Base-by-base conservation (phyloP, 2,888 invertebrate genomes). In the Drosophila neutralis region DNA sequence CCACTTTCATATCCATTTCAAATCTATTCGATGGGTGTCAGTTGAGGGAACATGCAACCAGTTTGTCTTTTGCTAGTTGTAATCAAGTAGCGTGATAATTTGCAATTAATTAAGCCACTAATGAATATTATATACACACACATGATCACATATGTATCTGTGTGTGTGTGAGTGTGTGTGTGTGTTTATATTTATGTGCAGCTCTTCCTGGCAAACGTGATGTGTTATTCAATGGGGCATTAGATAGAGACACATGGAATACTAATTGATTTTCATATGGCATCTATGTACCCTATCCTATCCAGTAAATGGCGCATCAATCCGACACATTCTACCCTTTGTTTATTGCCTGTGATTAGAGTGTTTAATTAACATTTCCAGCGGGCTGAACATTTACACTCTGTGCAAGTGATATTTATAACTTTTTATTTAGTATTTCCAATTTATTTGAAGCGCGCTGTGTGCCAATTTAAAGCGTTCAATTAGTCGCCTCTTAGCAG, bases 401-500 rank as follows among this genome's bases (percentile, higher is more conserved):
- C 35, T 38, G 35, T 18, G 27, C 33, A 11, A 18, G 51, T 27
- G 35, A 51, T 69, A 69, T 70, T 66, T 59, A 62, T 77, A 56
- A 35, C 29, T 57, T 65, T 60, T 64, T 58, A n/a, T 38, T 63
- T 29, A 65, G 40, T 40, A 53, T 60, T 58, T 48, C 48, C 42
- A 51, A 13, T 48, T 58, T 29, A 31, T 62, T 66, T 62, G 49
- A 42, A 54, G 69, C 45, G 31, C 15, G 60, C 15, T 42, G 58
- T 49, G 49, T 62, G 66, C 72, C 66, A 66, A 71, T 62, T 65
- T 72, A 61, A 58, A 63, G 49, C 54, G 52, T 62, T 78, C 53
- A 48, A 75, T 78, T 85, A 64, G 69, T 54, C 52, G 31, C 49
- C 63, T 62, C 54, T 80, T 80, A 85, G 73, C 86, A 76, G 42